phyloP scores from a whole-genome alignment of 1,140 invertebrate species.

The Bombus vancouverensis region DNA sequence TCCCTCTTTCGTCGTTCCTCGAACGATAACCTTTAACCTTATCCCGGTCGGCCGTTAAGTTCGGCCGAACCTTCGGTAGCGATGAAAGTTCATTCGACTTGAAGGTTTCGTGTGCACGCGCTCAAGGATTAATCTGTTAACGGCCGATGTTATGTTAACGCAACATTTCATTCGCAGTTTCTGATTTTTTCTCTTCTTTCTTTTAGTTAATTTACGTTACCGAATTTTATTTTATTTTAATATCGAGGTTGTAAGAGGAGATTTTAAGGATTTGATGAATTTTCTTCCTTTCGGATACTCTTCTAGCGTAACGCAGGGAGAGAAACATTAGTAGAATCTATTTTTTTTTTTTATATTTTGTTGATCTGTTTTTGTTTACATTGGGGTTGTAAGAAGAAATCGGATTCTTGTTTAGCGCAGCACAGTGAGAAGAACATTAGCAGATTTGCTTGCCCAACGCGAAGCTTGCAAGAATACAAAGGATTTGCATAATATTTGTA shows the following conservation, averaged over 20 bases:
- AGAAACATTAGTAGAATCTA: too few relatives aligned
- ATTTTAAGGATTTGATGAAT: neutral
- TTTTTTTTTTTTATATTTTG: too few relatives aligned
- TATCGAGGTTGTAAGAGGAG: neutral
- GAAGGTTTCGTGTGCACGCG: conserved; percentile 43
- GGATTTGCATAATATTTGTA: too few relatives aligned
- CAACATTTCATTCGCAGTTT: neutral
- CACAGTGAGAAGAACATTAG: too few relatives aligned
- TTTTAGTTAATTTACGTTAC: neutral
- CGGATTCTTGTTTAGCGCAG: too few relatives aligned
- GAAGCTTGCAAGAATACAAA: too few relatives aligned
- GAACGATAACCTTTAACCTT: conserved; percentile 71
- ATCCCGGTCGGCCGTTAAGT: conserved; percentile 65
- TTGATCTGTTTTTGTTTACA: neutral
- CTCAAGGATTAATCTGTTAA: neutral
- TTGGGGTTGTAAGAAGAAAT: neutral
- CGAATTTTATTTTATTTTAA: neutral
- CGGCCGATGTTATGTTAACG: neutral
- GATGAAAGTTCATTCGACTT: conserved; percentile 64
- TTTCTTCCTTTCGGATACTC: neutral
- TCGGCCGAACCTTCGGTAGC: conserved; percentile 58
- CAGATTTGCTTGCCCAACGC: too few relatives aligned
- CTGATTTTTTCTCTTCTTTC: too few relatives aligned
- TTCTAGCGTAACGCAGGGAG: too few relatives aligned
- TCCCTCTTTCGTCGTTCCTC: conserved; percentile 55